phyloP scores from a whole-genome alignment of 2,113 vertebrate genomes.

The Scytalopus superciliaris region DNA sequence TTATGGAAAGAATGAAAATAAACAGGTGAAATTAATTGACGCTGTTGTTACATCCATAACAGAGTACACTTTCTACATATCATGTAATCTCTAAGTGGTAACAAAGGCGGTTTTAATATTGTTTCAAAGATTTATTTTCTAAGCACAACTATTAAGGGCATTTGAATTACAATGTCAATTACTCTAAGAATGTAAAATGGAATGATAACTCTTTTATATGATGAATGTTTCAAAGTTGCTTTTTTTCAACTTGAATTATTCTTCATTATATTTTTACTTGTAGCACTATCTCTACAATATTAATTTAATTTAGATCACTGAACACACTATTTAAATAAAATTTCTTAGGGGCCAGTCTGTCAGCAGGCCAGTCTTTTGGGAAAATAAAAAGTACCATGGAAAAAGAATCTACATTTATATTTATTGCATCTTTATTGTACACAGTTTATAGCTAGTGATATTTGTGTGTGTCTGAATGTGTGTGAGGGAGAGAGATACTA shows the following conservation, averaged over 20 bases:
- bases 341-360: background rate
- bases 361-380: background rate
- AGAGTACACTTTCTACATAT: background rate
- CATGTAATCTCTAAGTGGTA: background rate
- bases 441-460: background rate
- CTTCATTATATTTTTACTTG: conserved; percentile 15
- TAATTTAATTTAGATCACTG: conserved; percentile 13
- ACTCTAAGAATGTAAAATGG: background rate
- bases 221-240: background rate
- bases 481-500: background rate
- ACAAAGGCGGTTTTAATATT: background rate
- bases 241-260: background rate
- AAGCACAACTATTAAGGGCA: background rate
- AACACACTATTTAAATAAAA: conserved; percentile 37
- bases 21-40: background rate
- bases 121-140: background rate
- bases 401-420: conserved; percentile 25
- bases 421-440: background rate
- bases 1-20: background rate
- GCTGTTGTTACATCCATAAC: background rate
- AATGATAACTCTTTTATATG: background rate
- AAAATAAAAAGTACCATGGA: background rate
- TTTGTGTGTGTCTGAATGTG: background rate
- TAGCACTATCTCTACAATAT: background rate
- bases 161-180: background rate